A percentile compares a stretch with the other conserved stretches of the same genome.
phyloP scores from a whole-genome alignment of 2,797 vertebrate genomes.

The Hydrocynus forskahlii region DNA sequence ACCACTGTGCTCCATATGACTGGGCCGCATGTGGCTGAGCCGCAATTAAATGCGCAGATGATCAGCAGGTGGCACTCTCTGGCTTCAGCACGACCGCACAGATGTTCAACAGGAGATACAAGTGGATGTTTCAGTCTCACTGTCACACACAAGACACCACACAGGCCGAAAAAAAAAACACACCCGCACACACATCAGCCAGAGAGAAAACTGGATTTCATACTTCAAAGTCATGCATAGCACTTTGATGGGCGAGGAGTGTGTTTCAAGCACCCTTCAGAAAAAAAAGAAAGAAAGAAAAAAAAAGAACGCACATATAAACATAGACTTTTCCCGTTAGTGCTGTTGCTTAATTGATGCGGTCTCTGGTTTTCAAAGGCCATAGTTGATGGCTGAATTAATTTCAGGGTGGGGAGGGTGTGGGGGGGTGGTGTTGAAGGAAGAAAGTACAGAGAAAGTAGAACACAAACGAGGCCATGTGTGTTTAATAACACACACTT shows the following conservation, averaged over 20 bases:
- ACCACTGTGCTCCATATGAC: neutral
- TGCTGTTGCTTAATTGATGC: constrained; percentile 67
- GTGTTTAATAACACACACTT: constrained; percentile 61
- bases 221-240: constrained; percentile 81
- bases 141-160: constrained; percentile 48
- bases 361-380: constrained; percentile 73
- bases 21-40: constrained; percentile 8
- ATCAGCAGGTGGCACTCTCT: constrained; percentile 82
- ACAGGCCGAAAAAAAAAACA: neutral
- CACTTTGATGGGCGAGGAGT: constrained; percentile 76
- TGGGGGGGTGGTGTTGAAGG: no score
- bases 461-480: constrained; percentile 56
- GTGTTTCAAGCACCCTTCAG: constrained; percentile 65
- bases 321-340: constrained; percentile 67
- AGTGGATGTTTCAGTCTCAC: constrained; percentile 51
- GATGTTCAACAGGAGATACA: constrained; percentile 12
- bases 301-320: constrained; percentile 44
- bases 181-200: constrained; percentile 43
- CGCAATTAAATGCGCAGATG: constrained; percentile 29
- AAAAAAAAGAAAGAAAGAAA: constrained; percentile 51
- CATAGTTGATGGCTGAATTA: constrained; percentile 64
- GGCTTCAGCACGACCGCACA: constrained; percentile 67
- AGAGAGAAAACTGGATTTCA: constrained; percentile 76
- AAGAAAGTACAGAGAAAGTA: neutral
- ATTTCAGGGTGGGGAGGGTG: constrained; percentile 57